A percentile compares a stretch with the other conserved stretches of the same genome.
Evolutionary conservation across 1,140 invertebrate genomes (phyloP).

Genomic region (Hirudo medicinalis): DNA sequence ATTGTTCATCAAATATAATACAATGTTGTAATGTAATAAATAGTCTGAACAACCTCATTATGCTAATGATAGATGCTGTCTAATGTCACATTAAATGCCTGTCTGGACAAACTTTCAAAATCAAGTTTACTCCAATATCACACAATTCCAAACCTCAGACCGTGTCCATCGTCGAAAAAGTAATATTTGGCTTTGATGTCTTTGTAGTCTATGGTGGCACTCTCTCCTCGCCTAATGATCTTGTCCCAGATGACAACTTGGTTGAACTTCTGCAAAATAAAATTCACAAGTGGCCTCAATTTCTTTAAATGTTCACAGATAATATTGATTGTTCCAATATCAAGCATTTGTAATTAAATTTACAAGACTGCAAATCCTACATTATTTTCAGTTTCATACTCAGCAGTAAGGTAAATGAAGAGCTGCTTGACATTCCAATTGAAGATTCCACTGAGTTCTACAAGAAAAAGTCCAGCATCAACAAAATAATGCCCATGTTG

Average conservation of each 20-base stretch:
- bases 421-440: slow-evolving; percentile 99
- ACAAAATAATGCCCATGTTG: slow-evolving; percentile 16
- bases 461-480: background rate
- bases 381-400: slow-evolving; percentile 81
- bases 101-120: slow-evolving; percentile 25
- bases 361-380: slow-evolving; percentile 40
- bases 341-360: background rate
- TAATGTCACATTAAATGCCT: slow-evolving; percentile 28
- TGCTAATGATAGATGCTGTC: no score
- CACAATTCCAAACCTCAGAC: slow-evolving; percentile 59
- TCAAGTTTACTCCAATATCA: background rate
- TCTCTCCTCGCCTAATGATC: slow-evolving; percentile 84
- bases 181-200: slow-evolving; percentile 97
- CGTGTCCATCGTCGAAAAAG: slow-evolving; percentile 98
- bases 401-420: slow-evolving; percentile 88
- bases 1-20: no score
- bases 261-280: slow-evolving; percentile 45
- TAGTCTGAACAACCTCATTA: no score
- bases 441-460: slow-evolving; percentile 71
- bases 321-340: background rate
- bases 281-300: background rate
- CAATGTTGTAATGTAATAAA: no score
- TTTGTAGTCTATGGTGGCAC: slow-evolving; percentile 75
- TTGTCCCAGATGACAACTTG: slow-evolving; percentile 95
- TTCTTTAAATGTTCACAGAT: background rate